These are phyloP conservation scores for Callimorpha dominula DNA, from an alignment of 2,888 invertebrate species.

Conservation along the genomic window DNA sequence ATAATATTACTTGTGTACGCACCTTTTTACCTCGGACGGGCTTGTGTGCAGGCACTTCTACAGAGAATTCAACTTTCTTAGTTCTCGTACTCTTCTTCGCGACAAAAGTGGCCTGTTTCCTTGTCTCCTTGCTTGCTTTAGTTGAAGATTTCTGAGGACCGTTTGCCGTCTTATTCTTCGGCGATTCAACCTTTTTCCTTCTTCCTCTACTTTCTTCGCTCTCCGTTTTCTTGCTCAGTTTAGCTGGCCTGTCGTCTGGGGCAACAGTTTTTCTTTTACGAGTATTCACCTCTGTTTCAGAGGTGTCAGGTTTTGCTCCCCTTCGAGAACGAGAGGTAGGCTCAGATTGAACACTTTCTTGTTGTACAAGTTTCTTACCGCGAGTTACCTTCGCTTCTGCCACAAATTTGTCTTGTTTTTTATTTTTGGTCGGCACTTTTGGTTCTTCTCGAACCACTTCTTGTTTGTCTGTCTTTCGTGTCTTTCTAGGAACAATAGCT, in stretches of 20 bases:
- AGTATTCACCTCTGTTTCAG: conserved; percentile 29
- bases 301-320: conserved; percentile 20
- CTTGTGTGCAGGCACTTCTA: conserved; percentile 20
- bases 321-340: conserved; percentile 37
- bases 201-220: conserved; percentile 30
- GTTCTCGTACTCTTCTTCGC: conserved; percentile 18
- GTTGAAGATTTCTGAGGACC: conserved; percentile 24
- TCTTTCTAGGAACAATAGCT: conserved; percentile 26
- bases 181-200: conserved; percentile 36
- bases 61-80: conserved; percentile 21
- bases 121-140: conserved; percentile 16
- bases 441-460: conserved; percentile 25
- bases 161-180: conserved; percentile 9
- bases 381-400: conserved; percentile 39
- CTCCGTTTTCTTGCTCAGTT: conserved; percentile 39
- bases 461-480: conserved; percentile 29
- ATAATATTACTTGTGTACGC: background rate
- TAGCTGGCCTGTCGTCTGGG: conserved; percentile 44
- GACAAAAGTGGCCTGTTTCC: conserved; percentile 11
- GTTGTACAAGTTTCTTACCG: conserved; percentile 44
- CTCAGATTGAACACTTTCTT: conserved; percentile 40
- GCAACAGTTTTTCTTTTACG: conserved; percentile 52
- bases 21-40: conserved; percentile 51
- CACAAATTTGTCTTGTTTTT: conserved; percentile 26
- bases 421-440: conserved; percentile 32